Evolutionary conservation across 2,888 invertebrate genomes (phyloP).

Genomic region (Branchellion lobata): DNA sequence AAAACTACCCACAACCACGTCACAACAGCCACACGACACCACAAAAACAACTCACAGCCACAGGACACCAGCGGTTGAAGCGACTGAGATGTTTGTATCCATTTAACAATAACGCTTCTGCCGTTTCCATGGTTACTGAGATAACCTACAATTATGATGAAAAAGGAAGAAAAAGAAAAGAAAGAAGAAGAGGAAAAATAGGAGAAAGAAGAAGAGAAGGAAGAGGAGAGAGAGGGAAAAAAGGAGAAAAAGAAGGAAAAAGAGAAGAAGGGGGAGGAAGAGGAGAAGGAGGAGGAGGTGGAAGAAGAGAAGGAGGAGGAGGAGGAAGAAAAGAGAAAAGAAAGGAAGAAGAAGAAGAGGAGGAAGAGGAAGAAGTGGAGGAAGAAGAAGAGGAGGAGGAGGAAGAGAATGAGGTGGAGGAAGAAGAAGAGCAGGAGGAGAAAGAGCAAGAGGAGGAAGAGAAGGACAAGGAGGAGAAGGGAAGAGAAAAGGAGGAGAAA

Average conservation of each 20-base stretch:
- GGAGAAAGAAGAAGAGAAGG: not conserved
- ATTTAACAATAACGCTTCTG: conserved; percentile 57
- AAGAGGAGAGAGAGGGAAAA: too few species aligned
- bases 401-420: not conserved
- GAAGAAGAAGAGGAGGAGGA: too few species aligned
- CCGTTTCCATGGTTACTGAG: conserved; percentile 58
- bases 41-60: conserved; percentile 54
- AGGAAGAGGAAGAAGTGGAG: too few species aligned
- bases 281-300: not conserved
- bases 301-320: too few species aligned
- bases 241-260: not conserved
- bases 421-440: too few species aligned
- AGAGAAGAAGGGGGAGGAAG: too few species aligned
- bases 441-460: not conserved
- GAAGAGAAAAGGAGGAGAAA: not conserved
- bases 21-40: too few species aligned
- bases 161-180: not conserved
- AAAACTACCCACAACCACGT: conserved; percentile 52
- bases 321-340: not conserved
- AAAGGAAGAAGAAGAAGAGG: not conserved
- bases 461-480: too few species aligned
- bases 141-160: not conserved
- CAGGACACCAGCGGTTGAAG: conserved; percentile 63
- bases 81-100: conserved; percentile 62
- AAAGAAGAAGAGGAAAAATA: too few species aligned